phyloP scores from a whole-genome alignment of 2,888 invertebrate genomes.

The Rhorus exstirpatorius region DNA sequence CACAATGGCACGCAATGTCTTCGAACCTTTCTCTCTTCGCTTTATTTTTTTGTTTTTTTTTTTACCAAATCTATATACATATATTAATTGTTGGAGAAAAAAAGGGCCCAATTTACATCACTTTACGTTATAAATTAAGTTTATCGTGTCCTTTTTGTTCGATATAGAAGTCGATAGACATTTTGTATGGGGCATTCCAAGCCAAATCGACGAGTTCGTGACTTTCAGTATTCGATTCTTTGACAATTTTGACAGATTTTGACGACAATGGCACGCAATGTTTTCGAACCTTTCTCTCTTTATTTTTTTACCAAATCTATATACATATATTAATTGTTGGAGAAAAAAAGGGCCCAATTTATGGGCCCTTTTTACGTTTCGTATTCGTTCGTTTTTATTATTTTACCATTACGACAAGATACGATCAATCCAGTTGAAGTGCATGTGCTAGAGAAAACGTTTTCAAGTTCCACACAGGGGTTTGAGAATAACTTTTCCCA shows the following conservation, averaged over 20 bases:
- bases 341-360: not conserved
- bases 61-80: not conserved
- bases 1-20: slow-evolving; percentile 72
- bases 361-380: too few species aligned
- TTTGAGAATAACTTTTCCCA: too few species aligned
- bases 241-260: too few species aligned
- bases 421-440: too few species aligned
- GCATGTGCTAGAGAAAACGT: too few species aligned
- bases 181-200: not conserved
- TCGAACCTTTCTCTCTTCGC: slow-evolving; percentile 59
- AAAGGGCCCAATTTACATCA: not conserved
- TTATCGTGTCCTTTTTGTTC: not conserved
- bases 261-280: slow-evolving; percentile 72
- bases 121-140: not conserved
- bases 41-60: slow-evolving; percentile 15
- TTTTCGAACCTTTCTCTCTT: slow-evolving; percentile 64
- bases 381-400: too few species aligned
- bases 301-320: slow-evolving; percentile 1
- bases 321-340: not conserved
- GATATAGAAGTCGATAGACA: not conserved
- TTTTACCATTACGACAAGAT: too few species aligned
- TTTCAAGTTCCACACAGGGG: too few species aligned
- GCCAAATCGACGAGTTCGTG: not conserved
- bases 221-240: not conserved
- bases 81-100: not conserved